Evolutionary conservation across 2,888 invertebrate genomes (phyloP).

Genomic region (Polyommatus iphigenia): DNA sequence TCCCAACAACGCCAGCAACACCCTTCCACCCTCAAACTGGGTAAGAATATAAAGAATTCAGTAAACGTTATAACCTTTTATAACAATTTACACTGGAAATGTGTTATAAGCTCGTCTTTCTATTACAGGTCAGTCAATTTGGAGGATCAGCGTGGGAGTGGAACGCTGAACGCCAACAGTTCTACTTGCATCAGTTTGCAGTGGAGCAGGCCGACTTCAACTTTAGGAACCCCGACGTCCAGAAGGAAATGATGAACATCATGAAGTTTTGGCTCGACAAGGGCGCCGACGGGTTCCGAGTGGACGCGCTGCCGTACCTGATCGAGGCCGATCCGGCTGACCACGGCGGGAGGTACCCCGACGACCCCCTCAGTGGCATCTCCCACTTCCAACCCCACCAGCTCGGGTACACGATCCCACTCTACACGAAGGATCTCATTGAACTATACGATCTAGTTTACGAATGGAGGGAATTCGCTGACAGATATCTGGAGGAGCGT

Average conservation of each 20-base stretch:
- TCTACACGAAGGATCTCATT: slow-evolving; percentile 82
- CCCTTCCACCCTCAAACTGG: slow-evolving; percentile 77
- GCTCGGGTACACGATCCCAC: slow-evolving; percentile 80
- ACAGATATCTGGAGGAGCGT: slow-evolving; percentile 64
- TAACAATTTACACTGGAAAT: not conserved
- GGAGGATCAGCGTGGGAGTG: slow-evolving; percentile 86
- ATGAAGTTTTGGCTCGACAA: slow-evolving; percentile 86
- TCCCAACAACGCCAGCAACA: slow-evolving; percentile 52
- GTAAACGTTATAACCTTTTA: not conserved
- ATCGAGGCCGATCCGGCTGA: slow-evolving; percentile 75
- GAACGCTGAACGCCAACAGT: slow-evolving; percentile 81
- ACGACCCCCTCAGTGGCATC: slow-evolving; percentile 74
- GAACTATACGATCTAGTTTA: slow-evolving; percentile 78
- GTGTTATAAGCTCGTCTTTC: not conserved
- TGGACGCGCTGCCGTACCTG: slow-evolving; percentile 83
- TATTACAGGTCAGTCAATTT: slow-evolving; percentile 72
- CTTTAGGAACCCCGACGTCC: slow-evolving; percentile 80
- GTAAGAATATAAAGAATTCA: slow-evolving; percentile 47
- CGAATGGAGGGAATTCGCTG: slow-evolving; percentile 80
- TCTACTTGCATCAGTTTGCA: slow-evolving; percentile 85
- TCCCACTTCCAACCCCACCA: slow-evolving; percentile 69
- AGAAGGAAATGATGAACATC: slow-evolving; percentile 79
- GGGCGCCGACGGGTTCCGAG: slow-evolving; percentile 88
- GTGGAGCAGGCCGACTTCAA: slow-evolving; percentile 84
- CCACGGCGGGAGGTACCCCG: slow-evolving; percentile 62